Conservation (phyloP, 2,888 invertebrate genomes). For the Dryocosmus kuriphilus region DNA sequence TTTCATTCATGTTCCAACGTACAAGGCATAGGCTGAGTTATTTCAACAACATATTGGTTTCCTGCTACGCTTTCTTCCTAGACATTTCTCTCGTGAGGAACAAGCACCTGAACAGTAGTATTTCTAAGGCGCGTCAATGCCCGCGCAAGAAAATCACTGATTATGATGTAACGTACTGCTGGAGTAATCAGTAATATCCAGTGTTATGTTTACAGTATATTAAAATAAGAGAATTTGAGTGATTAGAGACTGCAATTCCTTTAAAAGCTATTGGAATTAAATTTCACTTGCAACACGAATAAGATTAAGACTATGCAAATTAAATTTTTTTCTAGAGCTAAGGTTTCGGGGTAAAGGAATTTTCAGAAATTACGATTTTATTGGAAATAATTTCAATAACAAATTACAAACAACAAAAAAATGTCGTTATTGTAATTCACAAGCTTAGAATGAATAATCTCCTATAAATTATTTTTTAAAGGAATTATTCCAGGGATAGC, state of each 20-base stretch:
- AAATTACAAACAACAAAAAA: not conserved
- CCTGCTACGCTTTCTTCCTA: slow-evolving; percentile 74
- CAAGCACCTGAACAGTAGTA: slow-evolving; percentile 37
- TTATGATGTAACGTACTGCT: not conserved
- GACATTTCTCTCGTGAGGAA: slow-evolving; percentile 65
- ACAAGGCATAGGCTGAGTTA: slow-evolving; percentile 54
- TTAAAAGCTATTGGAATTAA: not conserved
- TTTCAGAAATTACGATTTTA: not conserved
- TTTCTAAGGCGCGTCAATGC: slow-evolving; percentile 37
- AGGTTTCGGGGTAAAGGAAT: not conserved
- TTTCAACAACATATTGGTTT: slow-evolving; percentile 64
- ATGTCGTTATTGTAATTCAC: not conserved
- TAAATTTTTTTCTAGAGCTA: not conserved
- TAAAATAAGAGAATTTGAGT: not conserved
- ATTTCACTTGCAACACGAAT: not conserved
- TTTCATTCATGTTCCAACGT: slow-evolving; percentile 28
- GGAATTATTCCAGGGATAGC: no score
- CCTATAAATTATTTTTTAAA: no score
- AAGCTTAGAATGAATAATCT: no score
- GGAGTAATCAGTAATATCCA: not conserved
- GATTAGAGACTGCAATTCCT: not conserved
- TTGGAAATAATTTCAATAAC: not conserved
- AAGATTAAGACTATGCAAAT: not conserved
- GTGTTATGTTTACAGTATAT: not conserved
- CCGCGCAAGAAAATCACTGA: slow-evolving; percentile 9